Evolutionary conservation across 2,797 vertebrate genomes (phyloP).

Genomic region (Gila robusta): DNA sequence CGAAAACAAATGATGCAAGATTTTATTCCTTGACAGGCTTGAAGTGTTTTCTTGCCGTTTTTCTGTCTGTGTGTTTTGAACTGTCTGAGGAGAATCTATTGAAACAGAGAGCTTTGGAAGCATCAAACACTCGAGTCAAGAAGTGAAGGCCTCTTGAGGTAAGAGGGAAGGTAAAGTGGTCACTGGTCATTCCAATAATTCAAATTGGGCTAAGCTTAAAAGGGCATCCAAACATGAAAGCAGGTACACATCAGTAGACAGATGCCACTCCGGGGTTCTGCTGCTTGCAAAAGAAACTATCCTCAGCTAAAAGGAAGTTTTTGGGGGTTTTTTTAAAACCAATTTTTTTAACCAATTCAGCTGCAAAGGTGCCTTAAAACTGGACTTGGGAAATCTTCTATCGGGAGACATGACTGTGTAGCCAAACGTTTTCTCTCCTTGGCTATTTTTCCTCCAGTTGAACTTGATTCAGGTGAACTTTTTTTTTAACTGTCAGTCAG

Average conservation of each 20-base stretch:
- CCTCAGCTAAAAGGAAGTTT: conserved; percentile 62
- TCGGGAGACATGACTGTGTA: conserved; percentile 49
- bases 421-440: conserved; percentile 43
- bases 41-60: conserved; percentile 32
- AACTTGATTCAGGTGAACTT: conserved; percentile 32
- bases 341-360: conserved; percentile 74
- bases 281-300: conserved; percentile 67
- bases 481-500: conserved; percentile 43
- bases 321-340: conserved; percentile 70
- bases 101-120: conserved; percentile 47
- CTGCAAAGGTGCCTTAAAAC: conserved; percentile 68
- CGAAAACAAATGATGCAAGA: conserved; percentile 45
- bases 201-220: conserved; percentile 73
- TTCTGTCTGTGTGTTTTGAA: conserved; percentile 23
- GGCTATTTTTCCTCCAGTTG: conserved; percentile 19
- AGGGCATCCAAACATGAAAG: conserved; percentile 77
- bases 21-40: conserved; percentile 46
- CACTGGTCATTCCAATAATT: conserved; percentile 74
- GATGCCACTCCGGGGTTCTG: conserved; percentile 66
- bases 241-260: conserved; percentile 73
- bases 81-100: conserved; percentile 35
- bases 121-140: conserved; percentile 62
- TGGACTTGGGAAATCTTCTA: conserved; percentile 53
- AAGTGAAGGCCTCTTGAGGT: conserved; percentile 54
- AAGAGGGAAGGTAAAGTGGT: conserved; percentile 71